These are phyloP conservation scores for Habropoda laboriosa DNA, from an alignment of 1,140 invertebrate genomes.

Conservation along the genomic window DNA sequence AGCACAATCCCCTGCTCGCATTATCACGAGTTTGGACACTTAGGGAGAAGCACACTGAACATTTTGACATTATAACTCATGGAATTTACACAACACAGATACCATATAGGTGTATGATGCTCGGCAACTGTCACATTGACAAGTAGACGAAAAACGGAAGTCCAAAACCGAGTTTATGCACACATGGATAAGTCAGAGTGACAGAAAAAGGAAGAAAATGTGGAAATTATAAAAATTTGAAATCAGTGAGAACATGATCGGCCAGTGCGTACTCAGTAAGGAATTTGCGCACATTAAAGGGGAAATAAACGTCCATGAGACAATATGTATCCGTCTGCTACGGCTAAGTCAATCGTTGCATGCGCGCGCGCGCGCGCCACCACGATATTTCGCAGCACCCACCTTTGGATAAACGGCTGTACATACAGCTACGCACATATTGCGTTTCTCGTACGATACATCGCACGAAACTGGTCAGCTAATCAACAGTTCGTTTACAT, in stretches of 20 bases:
- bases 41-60: not conserved
- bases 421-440: conserved; percentile 71
- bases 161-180: not conserved
- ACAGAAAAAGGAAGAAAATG: too few relatives aligned
- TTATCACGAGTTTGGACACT: not conserved
- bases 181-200: too few relatives aligned
- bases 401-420: conserved; percentile 69
- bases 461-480: conserved; percentile 71
- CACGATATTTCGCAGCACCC: conserved; percentile 39
- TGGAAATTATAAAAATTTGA: too few relatives aligned
- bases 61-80: not conserved
- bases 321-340: conserved; percentile 16
- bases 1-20: not conserved
- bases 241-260: too few relatives aligned
- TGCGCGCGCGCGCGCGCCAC: not conserved
- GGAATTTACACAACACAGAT: not conserved
- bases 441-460: conserved; percentile 61
- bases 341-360: not conserved
- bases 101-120: not conserved
- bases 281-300: conserved; percentile 27
- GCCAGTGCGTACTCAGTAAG: conserved; percentile 12
- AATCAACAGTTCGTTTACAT: conserved; percentile 75
- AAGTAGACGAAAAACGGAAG: not conserved
- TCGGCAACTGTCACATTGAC: conserved; percentile 20
- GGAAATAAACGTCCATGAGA: not conserved